Percentiles rank a stretch among this genome's conserved stretches.
These are phyloP conservation scores for Eupithecia subfuscata DNA, from an alignment of 2,888 invertebrate species.

Conservation along the genomic window DNA sequence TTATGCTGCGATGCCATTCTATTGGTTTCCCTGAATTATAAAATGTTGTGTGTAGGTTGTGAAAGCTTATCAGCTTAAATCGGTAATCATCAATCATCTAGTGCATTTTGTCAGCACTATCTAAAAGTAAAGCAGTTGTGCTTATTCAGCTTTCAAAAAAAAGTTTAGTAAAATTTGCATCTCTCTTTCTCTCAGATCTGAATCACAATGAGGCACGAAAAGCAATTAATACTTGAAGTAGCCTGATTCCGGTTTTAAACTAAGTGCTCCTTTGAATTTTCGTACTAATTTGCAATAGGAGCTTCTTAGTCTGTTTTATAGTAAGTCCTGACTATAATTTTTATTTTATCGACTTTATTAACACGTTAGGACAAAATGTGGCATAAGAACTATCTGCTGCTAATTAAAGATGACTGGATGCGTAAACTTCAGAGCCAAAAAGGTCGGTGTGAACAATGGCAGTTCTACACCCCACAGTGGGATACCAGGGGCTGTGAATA, in stretches of 20 bases:
- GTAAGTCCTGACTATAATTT: neutral
- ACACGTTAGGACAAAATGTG: neutral
- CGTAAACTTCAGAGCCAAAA: neutral
- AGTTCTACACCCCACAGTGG: neutral
- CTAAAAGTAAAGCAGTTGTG: conserved; percentile 15
- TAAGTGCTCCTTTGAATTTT: conserved; percentile 81
- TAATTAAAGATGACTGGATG: neutral
- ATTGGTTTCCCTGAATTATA: too few relatives aligned
- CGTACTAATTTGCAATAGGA: conserved; percentile 69
- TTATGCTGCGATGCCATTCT: too few relatives aligned
- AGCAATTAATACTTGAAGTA: conserved; percentile 83
- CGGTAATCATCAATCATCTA: too few relatives aligned
- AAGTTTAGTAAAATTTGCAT: conserved; percentile 81
- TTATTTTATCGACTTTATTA: neutral
- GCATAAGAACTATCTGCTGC: neutral
- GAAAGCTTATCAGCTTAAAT: too few relatives aligned
- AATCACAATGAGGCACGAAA: conserved; percentile 81
- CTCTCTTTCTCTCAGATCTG: conserved; percentile 73
- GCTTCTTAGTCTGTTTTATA: conserved; percentile 46
- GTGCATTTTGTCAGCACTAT: neutral
- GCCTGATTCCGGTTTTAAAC: conserved; percentile 77
- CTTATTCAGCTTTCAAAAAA: conserved; percentile 42
- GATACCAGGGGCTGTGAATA: neutral
- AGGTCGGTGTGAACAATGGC: neutral
- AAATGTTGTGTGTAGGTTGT: too few relatives aligned